A percentile compares a stretch with the other conserved stretches of the same genome.
Conservation (phyloP, 1,140 invertebrate genomes). For the Nymphalis io region DNA sequence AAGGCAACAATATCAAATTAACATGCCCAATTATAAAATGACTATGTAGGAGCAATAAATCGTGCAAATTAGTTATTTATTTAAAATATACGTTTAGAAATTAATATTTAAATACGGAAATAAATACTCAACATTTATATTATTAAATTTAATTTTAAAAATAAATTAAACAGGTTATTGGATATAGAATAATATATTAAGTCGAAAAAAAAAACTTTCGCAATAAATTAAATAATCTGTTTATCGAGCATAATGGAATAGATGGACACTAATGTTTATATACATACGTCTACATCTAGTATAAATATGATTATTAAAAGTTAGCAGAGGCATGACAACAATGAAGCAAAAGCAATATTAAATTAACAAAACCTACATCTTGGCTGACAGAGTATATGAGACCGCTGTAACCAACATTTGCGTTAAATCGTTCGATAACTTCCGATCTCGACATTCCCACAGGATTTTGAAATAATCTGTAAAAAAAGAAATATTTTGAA, state of each 20-base stretch:
- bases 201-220: too few species aligned
- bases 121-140: too few species aligned
- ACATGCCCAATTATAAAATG: conserved; percentile 53
- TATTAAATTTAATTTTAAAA: too few species aligned
- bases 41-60: not conserved
- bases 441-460: conserved; percentile 82
- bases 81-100: too few species aligned
- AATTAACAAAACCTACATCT: conserved; percentile 87
- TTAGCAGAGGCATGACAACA: not conserved
- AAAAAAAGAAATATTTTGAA: not conserved
- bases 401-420: conserved; percentile 98
- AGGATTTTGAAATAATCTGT: conserved; percentile 77
- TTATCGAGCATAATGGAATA: too few species aligned
- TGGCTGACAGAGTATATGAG: conserved; percentile 97
- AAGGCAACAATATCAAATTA: conserved; percentile 71
- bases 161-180: too few species aligned
- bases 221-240: too few species aligned
- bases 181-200: too few species aligned
- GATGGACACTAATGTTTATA: too few species aligned
- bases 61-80: not conserved
- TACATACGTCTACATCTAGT: too few species aligned
- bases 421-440: conserved; percentile 96
- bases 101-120: too few species aligned
- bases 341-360: not conserved
- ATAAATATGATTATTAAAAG: not conserved